Evolutionary conservation across 2,888 invertebrate genomes (phyloP), one percentile per base, ranked within the genome.

Genomic region (Priocnemis perturbator): DNA sequence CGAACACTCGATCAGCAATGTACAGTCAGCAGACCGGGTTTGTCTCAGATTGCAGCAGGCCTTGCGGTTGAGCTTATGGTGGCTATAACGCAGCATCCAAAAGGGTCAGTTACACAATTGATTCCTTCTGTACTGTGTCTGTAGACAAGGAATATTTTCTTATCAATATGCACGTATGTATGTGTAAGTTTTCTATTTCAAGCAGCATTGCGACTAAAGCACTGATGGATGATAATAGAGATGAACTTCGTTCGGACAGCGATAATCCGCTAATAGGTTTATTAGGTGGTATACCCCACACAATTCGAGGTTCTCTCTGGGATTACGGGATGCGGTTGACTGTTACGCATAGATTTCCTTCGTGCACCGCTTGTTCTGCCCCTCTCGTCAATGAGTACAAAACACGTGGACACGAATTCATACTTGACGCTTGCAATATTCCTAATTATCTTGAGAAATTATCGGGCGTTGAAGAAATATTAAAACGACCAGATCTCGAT

Each of bases 1-100:
- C 93, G 98, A 63, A 98, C 98, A 0, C 89, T 99, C 70, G 99
- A 99, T 89, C 98, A 99, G 87, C 99, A 99, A 88, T 99, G 99
- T 87, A 99, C 99, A 0, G 99, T 99, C 20, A 97, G 98, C 0
- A 91, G 99, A 63, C 98, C 99, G 0, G 99, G 98, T 0, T 93
- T 96, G 17, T 96, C 98, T 0, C 95, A 95, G 85, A 94, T 99
- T 60, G 98, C 98, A 0, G 94, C 95, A 19, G 96, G 97, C 2
- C 90, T 98, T 68, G 97, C 97, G 0, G 98, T 97, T 0, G 99
- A 99, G 90, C 89, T 99, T 58, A 91, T 98, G 50, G 93, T 97
- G 0, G 94, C 95, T 0, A 78, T 98, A 53, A 89, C 97, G 37
- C 98, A 98, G 86, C 98, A 98, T 90, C 93, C 95, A 1, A 88